Conservation (phyloP, 2,888 invertebrate species). For the Dinocampus coccinellae region DNA sequence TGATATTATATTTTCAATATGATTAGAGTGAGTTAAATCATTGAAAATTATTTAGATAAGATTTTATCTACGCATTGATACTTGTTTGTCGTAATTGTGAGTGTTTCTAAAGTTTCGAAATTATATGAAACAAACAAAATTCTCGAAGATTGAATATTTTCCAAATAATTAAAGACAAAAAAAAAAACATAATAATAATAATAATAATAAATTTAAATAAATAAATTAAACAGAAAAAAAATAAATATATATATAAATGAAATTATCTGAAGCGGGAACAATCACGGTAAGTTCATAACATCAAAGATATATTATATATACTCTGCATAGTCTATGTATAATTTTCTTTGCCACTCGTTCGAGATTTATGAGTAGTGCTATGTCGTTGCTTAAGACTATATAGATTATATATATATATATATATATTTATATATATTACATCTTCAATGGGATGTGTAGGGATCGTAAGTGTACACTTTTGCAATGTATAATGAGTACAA, state of each 20-base stretch:
- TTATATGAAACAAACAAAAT: not conserved
- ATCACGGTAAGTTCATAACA: not conserved
- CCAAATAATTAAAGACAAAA: too few species aligned
- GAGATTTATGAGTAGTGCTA: not conserved
- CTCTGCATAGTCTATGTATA: not conserved
- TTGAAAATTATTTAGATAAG: too few species aligned
- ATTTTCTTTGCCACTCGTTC: not conserved
- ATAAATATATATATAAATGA: not conserved
- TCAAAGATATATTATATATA: not conserved
- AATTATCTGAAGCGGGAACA: not conserved
- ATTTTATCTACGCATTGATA: too few species aligned
- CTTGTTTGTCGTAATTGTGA: too few species aligned
- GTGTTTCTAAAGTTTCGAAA: too few species aligned
- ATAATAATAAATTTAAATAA: too few species aligned
- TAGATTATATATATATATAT: not conserved
- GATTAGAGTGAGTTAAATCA: too few species aligned
- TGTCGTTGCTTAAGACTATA: not conserved
- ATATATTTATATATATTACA: not conserved
- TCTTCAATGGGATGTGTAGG: not conserved
- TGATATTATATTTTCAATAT: too few species aligned
- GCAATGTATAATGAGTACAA: constrained; percentile 12
- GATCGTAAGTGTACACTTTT: not conserved
- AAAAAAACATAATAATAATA: too few species aligned
- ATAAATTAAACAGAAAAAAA: not conserved
- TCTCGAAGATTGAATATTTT: too few species aligned